Conservation (phyloP, 2,888 invertebrate genomes). For the Ecliptopera silaceata region DNA sequence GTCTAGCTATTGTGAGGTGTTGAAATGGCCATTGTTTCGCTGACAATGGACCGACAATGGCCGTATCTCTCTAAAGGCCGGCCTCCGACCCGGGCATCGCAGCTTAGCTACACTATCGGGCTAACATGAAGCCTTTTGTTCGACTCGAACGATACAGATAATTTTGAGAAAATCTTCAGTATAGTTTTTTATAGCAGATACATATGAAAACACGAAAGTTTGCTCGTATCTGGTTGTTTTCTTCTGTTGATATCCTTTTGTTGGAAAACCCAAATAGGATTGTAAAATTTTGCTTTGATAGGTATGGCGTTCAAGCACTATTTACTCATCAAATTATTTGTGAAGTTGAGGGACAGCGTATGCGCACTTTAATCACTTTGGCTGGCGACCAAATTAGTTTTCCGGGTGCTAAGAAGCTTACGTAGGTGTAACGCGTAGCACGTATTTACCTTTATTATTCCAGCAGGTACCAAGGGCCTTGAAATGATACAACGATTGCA, state of each 20-base stretch:
- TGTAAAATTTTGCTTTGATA: too few relatives aligned
- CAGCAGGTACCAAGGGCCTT: background rate
- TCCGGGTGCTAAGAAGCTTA: slow-evolving; percentile 17
- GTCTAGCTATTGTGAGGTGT: slow-evolving; percentile 66
- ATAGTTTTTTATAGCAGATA: background rate
- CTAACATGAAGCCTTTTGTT: slow-evolving; percentile 41
- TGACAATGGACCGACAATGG: slow-evolving; percentile 67
- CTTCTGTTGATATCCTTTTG: too few relatives aligned
- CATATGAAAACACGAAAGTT: slow-evolving; percentile 3
- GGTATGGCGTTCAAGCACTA: too few relatives aligned
- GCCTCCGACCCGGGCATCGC: slow-evolving; percentile 56
- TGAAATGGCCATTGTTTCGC: slow-evolving; percentile 64
- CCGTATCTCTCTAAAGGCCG: slow-evolving; percentile 61
- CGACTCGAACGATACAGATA: slow-evolving; percentile 37
- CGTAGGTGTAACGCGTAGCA: slow-evolving; percentile 25
- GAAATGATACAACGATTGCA: too few relatives aligned
- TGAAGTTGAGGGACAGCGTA: background rate
- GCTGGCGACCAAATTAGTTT: slow-evolving; percentile 41
- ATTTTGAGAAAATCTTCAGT: slow-evolving; percentile 32
- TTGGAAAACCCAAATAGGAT: too few relatives aligned
- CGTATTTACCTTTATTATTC: background rate
- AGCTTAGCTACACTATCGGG: slow-evolving; percentile 39
- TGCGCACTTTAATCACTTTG: slow-evolving; percentile 30
- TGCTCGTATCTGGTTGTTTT: background rate
- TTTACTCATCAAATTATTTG: background rate